Percentiles rank a stretch among this genome's conserved stretches.
phyloP scores from a whole-genome alignment of 2,888 invertebrate genomes.

The Lasiommata megera region DNA sequence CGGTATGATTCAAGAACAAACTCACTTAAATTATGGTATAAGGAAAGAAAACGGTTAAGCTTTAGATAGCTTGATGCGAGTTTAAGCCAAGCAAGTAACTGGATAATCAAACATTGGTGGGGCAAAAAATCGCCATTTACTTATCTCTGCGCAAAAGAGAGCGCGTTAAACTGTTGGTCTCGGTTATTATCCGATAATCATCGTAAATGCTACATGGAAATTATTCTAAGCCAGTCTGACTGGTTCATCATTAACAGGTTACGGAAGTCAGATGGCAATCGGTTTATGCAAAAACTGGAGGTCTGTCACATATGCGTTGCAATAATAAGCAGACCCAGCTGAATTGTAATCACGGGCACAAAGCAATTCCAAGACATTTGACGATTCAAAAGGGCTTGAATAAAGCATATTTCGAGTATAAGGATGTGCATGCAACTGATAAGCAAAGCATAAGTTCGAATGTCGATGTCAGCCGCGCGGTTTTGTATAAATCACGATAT shows the following conservation, averaged over 20 bases:
- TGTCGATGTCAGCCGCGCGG: slow-evolving; percentile 31
- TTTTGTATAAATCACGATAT: slow-evolving; percentile 76
- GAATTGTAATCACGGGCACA: slow-evolving; percentile 1
- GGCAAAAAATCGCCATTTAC: neutral
- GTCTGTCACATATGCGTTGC: slow-evolving; percentile 7
- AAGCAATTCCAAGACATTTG: slow-evolving; percentile 1
- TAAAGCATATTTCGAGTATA: slow-evolving; percentile 11
- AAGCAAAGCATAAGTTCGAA: slow-evolving; percentile 22
- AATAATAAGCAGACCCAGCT: slow-evolving; percentile 3
- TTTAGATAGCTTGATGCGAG: too few relatives aligned
- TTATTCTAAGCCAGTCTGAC: slow-evolving; percentile 8
- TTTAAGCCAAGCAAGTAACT: neutral
- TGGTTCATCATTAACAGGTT: slow-evolving; percentile 9
- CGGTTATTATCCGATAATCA: slow-evolving; percentile 8
- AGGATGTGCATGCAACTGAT: neutral
- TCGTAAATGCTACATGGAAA: slow-evolving; percentile 3
- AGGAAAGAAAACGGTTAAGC: too few relatives aligned
- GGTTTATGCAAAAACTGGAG: slow-evolving; percentile 7
- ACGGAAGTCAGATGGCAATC: slow-evolving; percentile 12
- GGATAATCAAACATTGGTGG: neutral
- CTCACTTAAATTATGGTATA: too few relatives aligned
- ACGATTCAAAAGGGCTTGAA: slow-evolving; percentile 8
- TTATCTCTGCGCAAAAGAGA: neutral
- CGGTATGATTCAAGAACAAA: too few relatives aligned
- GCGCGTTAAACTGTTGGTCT: neutral